phyloP scores from a whole-genome alignment of 2,797 vertebrate species.

The Rhinatrema bivittatum region DNA sequence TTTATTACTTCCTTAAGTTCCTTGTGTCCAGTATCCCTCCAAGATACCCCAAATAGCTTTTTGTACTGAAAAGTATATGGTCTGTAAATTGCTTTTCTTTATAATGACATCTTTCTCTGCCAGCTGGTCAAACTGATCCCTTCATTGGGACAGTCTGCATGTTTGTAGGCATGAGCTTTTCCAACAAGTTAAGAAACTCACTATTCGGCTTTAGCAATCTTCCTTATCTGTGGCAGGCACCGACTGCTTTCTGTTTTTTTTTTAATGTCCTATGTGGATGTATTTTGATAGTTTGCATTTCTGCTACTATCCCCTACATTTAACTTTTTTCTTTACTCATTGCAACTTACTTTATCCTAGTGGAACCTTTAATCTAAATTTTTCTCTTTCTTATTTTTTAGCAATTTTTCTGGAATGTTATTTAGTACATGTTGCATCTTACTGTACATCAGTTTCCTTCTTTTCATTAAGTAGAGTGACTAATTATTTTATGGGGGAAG shows the following conservation, averaged over 20 bases:
- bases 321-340: neutral
- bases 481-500: no score
- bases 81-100: conserved; percentile 10
- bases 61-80: conserved; percentile 26
- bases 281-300: no score
- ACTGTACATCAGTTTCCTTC: no score
- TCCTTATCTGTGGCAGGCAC: neutral
- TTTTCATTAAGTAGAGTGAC: no score
- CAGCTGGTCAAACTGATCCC: conserved; percentile 33
- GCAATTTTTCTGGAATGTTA: no score
- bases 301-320: no score
- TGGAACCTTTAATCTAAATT: neutral
- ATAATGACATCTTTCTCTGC: conserved; percentile 16
- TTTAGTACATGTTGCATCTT: no score
- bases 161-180: neutral
- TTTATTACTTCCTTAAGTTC: conserved; percentile 33
- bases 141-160: conserved; percentile 19
- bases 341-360: conserved; percentile 18
- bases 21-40: conserved; percentile 27
- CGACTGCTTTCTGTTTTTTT: neutral
- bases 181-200: neutral
- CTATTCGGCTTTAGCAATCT: conserved; percentile 5
- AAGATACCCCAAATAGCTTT: conserved; percentile 26
- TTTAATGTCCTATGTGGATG: neutral
- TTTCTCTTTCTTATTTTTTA: neutral